Percentiles rank a stretch among this genome's conserved stretches.
Evolutionary conservation across 2,113 vertebrate genomes (phyloP).

Genomic region (Paradisaea rubra): DNA sequence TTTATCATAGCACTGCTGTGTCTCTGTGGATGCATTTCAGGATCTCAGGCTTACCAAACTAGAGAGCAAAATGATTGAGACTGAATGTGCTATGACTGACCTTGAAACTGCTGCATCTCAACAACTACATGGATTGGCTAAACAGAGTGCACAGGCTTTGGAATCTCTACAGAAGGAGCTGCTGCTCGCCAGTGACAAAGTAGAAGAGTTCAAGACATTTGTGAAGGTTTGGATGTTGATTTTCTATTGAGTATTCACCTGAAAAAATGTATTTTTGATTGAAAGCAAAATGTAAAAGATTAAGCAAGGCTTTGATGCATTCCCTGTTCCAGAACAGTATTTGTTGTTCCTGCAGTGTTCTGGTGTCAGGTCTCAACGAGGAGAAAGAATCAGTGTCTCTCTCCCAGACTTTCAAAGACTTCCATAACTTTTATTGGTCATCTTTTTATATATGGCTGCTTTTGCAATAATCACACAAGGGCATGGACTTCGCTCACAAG

Average conservation of each 20-base stretch:
- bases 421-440: not conserved
- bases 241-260: not conserved
- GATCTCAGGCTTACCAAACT: conserved; percentile 73
- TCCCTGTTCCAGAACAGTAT: not conserved
- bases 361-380: not conserved
- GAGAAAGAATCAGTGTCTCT: not conserved
- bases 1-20: not conserved
- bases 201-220: conserved; percentile 81
- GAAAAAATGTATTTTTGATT: not conserved
- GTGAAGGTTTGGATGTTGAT: conserved; percentile 73
- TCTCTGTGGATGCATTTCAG: conserved; percentile 58
- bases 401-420: not conserved
- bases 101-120: conserved; percentile 78
- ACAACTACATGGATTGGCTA: conserved; percentile 79
- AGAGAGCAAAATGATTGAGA: conserved; percentile 71
- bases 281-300: not conserved
- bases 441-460: not conserved
- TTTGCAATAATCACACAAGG: too few species aligned
- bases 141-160: conserved; percentile 79
- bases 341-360: not conserved
- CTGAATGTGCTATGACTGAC: conserved; percentile 73
- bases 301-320: not conserved
- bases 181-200: conserved; percentile 68
- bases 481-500: too few species aligned
- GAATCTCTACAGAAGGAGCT: conserved; percentile 78